phyloP scores from a whole-genome alignment of 2,888 invertebrate species.

The Hypercompe scribonia region DNA sequence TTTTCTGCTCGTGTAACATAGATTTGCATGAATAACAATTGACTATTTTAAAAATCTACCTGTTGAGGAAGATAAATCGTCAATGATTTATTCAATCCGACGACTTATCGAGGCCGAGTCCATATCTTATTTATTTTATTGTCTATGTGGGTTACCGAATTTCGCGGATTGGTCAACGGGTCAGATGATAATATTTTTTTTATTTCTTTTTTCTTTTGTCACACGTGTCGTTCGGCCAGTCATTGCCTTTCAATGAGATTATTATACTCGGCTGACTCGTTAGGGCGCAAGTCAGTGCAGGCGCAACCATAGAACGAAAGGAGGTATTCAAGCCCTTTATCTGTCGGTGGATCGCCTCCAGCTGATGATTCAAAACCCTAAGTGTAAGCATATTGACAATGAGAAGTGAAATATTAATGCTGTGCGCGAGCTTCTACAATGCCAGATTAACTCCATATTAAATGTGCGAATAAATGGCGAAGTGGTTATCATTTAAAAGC shows the following conservation, averaged over 20 bases:
- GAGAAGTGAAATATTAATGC: slow-evolving; percentile 79
- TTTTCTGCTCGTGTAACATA: slow-evolving; percentile 82
- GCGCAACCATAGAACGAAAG: slow-evolving; percentile 78
- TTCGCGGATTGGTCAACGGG: slow-evolving; percentile 60
- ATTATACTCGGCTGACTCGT: slow-evolving; percentile 80
- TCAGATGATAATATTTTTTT: slow-evolving; percentile 62
- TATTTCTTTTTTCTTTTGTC: slow-evolving; percentile 58
- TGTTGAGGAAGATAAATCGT: slow-evolving; percentile 79
- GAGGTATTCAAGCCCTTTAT: slow-evolving; percentile 80
- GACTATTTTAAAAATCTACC: slow-evolving; percentile 81
- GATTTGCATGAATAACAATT: slow-evolving; percentile 83
- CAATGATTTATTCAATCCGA: slow-evolving; percentile 77
- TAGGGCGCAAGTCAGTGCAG: slow-evolving; percentile 78
- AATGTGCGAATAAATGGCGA: slow-evolving; percentile 77
- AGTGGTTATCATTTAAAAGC: slow-evolving; percentile 57
- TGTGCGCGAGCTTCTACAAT: slow-evolving; percentile 70
- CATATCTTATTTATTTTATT: slow-evolving; percentile 69
- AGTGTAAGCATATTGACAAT: slow-evolving; percentile 80
- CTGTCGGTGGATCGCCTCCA: slow-evolving; percentile 77
- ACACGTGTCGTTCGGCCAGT: slow-evolving; percentile 66
- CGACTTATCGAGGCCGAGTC: slow-evolving; percentile 72
- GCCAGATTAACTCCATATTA: slow-evolving; percentile 80
- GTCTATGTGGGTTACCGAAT: slow-evolving; percentile 74
- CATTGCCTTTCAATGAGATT: slow-evolving; percentile 77
- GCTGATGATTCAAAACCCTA: slow-evolving; percentile 83